Percentiles rank a stretch among this genome's conserved stretches.
phyloP scores from a whole-genome alignment of 2,888 invertebrate species.

The Hirtodrosophila trivittata region DNA sequence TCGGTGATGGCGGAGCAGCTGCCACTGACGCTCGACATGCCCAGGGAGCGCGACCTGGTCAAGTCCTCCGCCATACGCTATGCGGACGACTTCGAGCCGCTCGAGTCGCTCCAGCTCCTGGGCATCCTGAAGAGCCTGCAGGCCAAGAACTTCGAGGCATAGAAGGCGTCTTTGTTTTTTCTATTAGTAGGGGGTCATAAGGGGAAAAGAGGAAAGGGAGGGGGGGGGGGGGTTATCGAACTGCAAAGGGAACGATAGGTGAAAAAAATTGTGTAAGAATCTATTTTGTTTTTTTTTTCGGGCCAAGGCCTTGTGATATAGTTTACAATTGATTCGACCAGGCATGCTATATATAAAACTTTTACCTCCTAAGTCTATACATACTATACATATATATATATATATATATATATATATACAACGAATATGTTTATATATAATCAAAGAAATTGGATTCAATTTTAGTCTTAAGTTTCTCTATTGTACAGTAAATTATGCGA shows the following conservation, averaged over 20 bases:
- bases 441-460: constrained; percentile 37
- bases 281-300: constrained; percentile 20
- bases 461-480: constrained; percentile 52
- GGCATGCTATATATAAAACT: constrained; percentile 11
- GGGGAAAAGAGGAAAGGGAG: neutral
- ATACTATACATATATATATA: constrained; percentile 25
- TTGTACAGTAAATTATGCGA: constrained; percentile 48
- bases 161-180: constrained; percentile 6
- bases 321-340: constrained; percentile 42
- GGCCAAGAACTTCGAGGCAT: constrained; percentile 73
- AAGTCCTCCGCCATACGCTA: constrained; percentile 82
- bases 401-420: constrained; percentile 24
- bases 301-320: constrained; percentile 62
- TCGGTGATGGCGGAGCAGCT: constrained; percentile 98
- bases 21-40: constrained; percentile 94
- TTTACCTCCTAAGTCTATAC: constrained; percentile 29
- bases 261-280: constrained; percentile 46
- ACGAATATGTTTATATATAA: no score
- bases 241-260: constrained; percentile 75
- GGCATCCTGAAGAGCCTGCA: constrained; percentile 79
- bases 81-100: constrained; percentile 90
- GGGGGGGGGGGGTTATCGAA: constrained; percentile 43
- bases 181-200: no score
- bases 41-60: constrained; percentile 84
- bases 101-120: constrained; percentile 86